These are phyloP conservation scores for Martes martes DNA, from an alignment of 2,113 vertebrate genomes.

Conservation along the genomic window DNA sequence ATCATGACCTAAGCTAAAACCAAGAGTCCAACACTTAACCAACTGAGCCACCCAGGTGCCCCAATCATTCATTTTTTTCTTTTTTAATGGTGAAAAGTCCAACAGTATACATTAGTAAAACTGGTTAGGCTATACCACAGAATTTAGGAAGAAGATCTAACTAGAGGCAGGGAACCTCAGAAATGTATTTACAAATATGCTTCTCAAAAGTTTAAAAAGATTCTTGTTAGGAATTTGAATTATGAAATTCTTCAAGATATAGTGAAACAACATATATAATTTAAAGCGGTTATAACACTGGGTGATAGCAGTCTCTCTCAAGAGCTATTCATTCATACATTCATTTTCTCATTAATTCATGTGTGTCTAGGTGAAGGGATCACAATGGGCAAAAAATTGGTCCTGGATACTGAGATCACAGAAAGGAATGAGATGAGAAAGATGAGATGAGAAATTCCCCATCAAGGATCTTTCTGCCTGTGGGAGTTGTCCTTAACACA, in stretches of 20 bases:
- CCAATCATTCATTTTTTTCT: not conserved
- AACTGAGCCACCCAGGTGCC: not conserved
- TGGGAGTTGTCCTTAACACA: not conserved
- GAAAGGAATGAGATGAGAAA: not conserved
- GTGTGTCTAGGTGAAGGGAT: not conserved
- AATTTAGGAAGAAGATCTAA: not conserved
- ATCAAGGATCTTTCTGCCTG: not conserved
- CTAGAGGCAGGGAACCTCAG: not conserved
- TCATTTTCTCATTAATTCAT: not conserved
- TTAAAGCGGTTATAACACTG: not conserved
- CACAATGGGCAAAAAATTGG: not conserved
- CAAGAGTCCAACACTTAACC: not conserved
- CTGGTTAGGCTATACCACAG: not conserved
- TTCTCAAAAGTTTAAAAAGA: not conserved
- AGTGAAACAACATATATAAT: not conserved
- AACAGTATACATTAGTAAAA: not conserved
- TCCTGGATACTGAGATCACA: not conserved
- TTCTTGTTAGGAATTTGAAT: not conserved
- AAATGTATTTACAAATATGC: not conserved
- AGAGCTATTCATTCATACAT: not conserved
- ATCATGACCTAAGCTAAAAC: not conserved
- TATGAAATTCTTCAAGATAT: not conserved
- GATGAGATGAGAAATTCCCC: not conserved
- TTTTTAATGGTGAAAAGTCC: not conserved
- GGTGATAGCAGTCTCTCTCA: not conserved